Conservation (phyloP, 2,888 invertebrate genomes). For the Brachypalpus laphriformis region DNA sequence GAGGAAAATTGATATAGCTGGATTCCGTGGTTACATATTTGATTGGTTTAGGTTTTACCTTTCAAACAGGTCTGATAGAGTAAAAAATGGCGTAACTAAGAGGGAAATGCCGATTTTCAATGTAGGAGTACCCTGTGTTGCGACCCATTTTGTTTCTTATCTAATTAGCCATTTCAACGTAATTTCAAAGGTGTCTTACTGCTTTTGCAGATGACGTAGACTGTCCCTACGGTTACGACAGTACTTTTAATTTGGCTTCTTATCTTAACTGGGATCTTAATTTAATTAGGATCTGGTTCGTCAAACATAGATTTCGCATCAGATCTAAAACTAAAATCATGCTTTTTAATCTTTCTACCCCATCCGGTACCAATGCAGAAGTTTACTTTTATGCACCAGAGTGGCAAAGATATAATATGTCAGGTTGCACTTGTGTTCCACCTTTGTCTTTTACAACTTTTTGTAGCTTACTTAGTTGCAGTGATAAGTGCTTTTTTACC, state of each 20-base stretch:
- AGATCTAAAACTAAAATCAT: neutral
- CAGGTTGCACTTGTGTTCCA: neutral
- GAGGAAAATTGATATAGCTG: neutral
- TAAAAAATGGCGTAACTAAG: no score
- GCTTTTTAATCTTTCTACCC: neutral
- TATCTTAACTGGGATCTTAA: constrained; percentile 1
- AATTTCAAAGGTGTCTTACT: no score
- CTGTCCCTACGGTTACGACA: no score
- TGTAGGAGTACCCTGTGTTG: no score
- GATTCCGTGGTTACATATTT: neutral
- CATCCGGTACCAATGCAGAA: neutral
- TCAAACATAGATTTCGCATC: neutral
- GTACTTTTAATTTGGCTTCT: neutral
- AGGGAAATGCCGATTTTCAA: no score
- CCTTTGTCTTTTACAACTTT: neutral
- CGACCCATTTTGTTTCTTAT: no score
- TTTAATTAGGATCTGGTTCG: neutral
- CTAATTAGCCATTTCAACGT: no score
- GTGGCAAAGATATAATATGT: neutral
- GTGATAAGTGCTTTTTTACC: neutral
- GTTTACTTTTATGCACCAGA: neutral
- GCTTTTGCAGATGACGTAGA: no score
- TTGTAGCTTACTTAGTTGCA: neutral
- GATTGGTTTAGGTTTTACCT: no score
- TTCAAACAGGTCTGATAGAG: no score